Base-by-base conservation (phyloP, 2,888 invertebrate species). In the Dysmachus trigonus region DNA sequence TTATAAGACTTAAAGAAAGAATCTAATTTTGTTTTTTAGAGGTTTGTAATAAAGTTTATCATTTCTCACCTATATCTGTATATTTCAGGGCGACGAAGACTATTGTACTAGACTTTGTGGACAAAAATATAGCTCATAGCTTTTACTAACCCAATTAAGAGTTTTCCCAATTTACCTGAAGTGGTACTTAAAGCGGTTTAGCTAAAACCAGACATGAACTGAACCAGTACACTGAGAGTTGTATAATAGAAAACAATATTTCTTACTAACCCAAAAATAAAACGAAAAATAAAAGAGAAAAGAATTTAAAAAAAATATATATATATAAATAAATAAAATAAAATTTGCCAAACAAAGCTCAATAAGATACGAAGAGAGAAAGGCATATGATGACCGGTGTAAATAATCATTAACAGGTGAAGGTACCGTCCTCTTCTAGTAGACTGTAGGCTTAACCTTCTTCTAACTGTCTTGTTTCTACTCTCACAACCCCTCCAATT, bases 61-160 rank as follows among this genome's bases (percentile, higher is more conserved):
- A 79, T 86, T 86, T 88, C 85, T 86, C 86, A 87, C 87, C 81
- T 88, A 92, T 92, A 90, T 93, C 91, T 93, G 92, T 93, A 92
- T 92, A 92, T 93, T 94, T 92, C 94, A 94, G 94, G 94, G 93
- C 94, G 94, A 93, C 94, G 94, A 92, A 93, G 93, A 92, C 93
- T 94, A 91, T 93, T 94, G 91, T 94, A 93, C 93, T 94, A 94
- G 93, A 93, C 91, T 91, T 89, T 87, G 73, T 87, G 86, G 86
- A 87, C 86, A 87, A 87, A 86, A 81, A 47, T 85, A 79, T 86
- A 31, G 62, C 62, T 77, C 53, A 79, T 83, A 76, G 85, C 77
- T 87, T 87, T 79, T 86, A 86, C 87, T 87, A 86, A 82, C 81
- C 74, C 74, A 73, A 38, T 87, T 74, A 84, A 81, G 73, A 73